phyloP scores from a whole-genome alignment of 2,797 vertebrate species.

The Parambassis ranga region DNA sequence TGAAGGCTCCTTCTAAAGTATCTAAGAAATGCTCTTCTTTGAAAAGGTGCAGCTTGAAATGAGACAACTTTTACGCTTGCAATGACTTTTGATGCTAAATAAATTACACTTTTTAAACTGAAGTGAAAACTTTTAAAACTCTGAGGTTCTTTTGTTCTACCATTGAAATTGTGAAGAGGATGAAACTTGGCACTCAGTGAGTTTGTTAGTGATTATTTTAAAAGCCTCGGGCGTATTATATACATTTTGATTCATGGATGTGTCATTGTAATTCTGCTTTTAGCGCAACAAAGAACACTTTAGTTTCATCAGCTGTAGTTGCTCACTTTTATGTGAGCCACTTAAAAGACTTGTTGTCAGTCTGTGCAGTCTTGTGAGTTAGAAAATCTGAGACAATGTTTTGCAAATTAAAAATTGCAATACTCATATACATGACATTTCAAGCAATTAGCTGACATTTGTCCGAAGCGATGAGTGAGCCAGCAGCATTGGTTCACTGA shows the following conservation, averaged over 20 bases:
- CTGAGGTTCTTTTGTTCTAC: background rate
- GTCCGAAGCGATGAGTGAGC: background rate
- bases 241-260: background rate
- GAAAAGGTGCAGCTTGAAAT: too few relatives aligned
- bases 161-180: background rate
- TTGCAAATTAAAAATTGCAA: background rate
- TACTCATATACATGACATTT: background rate
- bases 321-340: background rate
- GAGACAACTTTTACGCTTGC: background rate
- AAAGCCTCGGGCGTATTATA: constrained; percentile 5
- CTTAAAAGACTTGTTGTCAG: background rate
- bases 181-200: constrained; percentile 1
- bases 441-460: constrained; percentile 34
- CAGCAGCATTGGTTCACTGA: constrained; percentile 1
- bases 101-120: background rate
- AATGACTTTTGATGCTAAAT: background rate
- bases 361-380: background rate
- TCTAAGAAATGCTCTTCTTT: too few relatives aligned
- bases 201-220: constrained; percentile 10
- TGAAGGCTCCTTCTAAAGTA: too few relatives aligned
- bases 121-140: background rate
- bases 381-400: background rate
- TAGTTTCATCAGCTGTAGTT: background rate
- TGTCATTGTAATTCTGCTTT: constrained; percentile 1
- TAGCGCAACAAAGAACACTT: background rate